Evolutionary conservation across 1,140 invertebrate genomes (phyloP), one percentile per base, ranked within the genome.

Genomic region (Nomia melanderi): DNA sequence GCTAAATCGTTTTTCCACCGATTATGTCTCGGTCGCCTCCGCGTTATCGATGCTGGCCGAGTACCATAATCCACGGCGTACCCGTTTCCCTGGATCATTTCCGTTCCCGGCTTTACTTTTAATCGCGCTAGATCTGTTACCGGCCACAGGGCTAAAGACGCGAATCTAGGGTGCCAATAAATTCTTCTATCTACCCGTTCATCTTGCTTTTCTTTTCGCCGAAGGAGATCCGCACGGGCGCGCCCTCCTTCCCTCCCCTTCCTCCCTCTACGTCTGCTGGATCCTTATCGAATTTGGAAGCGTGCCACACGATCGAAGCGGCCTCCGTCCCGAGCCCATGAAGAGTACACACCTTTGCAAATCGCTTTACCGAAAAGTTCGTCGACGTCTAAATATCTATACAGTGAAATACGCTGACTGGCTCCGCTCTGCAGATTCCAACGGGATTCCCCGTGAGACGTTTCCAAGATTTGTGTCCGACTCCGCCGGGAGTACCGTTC

Each of bases 281-380:
- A 78, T 78, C 56, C 71, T 78, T 78, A 78, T 78, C 77, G 71
- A 78, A 78, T 78, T 78, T 78, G 77, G 77, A 75, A 75, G 44
- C 59, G 77, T 78, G 77, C 77, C 77, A 78, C 77, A 59, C 39
- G 70, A 73, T 65, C 56, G 74, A 27, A 8, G 3, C 31, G 65
- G 25, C 31, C 25, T n/a, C 29, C 69, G 54, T 65, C 70, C n/a
- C 20, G 14, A 25, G 44, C 29, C 63, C 54, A 50, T 39, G 59
- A 72, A 54, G 39, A 53, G 71, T 78, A 74, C 54, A 59, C 71
- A 78, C 54, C 59, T 76, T 72, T 67, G 60, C 69, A 53, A 78
- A 75, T 78, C 77, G 77, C 11, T 39, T 33, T 39, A 70, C 20
- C 60, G 60, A 65, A 41, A 57, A 65, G 50, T 67, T 78, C 50